Evolutionary conservation across 2,888 invertebrate genomes (phyloP).

Genomic region (Augiades crinisus): DNA sequence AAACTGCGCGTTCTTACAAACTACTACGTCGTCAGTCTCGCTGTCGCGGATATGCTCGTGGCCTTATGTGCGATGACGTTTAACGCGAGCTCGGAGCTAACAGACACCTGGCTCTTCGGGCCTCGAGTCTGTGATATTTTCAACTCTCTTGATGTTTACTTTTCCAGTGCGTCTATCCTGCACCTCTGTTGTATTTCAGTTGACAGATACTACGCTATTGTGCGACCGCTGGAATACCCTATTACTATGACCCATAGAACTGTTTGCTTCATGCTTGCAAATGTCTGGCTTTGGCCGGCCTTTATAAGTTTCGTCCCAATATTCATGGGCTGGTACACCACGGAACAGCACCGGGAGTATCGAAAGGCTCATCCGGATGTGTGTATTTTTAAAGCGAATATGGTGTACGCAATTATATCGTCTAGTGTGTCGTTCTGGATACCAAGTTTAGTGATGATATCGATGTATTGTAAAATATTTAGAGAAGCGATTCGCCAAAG

Average conservation of each 20-base stretch:
- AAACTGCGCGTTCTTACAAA: conserved; percentile 94
- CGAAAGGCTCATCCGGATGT: conserved; percentile 85
- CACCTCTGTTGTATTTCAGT: conserved; percentile 97
- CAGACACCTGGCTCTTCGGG: conserved; percentile 95
- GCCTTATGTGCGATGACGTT: conserved; percentile 96
- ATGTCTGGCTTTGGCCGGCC: conserved; percentile 96
- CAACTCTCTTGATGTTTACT: conserved; percentile 96
- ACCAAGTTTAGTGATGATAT: conserved; percentile 95
- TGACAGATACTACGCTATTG: conserved; percentile 95
- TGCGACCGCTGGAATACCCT: conserved; percentile 95
- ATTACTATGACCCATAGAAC: conserved; percentile 94
- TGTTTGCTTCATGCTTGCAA: conserved; percentile 90
- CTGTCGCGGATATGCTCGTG: conserved; percentile 96
- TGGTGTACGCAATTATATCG: conserved; percentile 92
- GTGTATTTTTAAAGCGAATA: conserved; percentile 92
- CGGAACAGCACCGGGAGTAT: conserved; percentile 86
- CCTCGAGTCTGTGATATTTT: conserved; percentile 96
- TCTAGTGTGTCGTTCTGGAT: conserved; percentile 97
- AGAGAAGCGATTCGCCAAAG: conserved; percentile 91
- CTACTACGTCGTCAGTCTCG: conserved; percentile 97
- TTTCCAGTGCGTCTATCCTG: conserved; percentile 94
- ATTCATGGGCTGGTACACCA: conserved; percentile 92
- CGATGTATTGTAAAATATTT: conserved; percentile 93
- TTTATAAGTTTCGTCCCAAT: conserved; percentile 96
- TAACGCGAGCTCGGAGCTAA: conserved; percentile 93